Evolutionary conservation across 2,113 vertebrate species (phyloP), one percentile per base, ranked within the genome.

Genomic region (Pitta sordida): DNA sequence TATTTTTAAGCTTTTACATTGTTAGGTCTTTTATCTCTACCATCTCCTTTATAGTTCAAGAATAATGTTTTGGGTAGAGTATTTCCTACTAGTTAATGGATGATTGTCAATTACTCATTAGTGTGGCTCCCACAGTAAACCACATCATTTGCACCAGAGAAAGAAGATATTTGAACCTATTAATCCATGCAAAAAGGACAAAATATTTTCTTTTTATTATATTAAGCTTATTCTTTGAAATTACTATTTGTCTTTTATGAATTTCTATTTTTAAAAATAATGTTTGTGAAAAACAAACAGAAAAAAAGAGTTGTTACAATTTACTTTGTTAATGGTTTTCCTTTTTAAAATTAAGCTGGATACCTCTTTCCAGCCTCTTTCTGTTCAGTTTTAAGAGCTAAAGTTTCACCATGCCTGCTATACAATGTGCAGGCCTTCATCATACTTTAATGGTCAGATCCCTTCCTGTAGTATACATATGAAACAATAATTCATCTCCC

Each of bases 401-500:
- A 82, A 63, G 21, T 90, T 32, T 52, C 46, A 48, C 52, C 8
- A 10, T 81, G 71, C 22, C 32, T 37, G 6, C 62, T 51, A 1
- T 36, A 46, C 52, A 67, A 32, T 46, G 36, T 63, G 10, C 73
- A 83, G 56, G 13, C 46, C 36, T 70, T 86, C 9, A 5, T 78
- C 76, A 48, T 44, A 22, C 43, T 83, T 93, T 91, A 79, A 81
- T 70, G 62, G 60, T 75, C 92, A 91, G 48, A 86, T 86, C 48
- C 49, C 52, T 82, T 93, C 77, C 44, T 84, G 49, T 59, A 14
- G 69, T 78, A 70, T 77, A n/a, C n/a, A 84, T 71, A 27, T 88
- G 83, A 87, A 94, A 75, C 60, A 83, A 60, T 93, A 95, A 86
- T 68, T 94, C 39, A 86, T 91, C 73, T 86, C 60, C 83, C 63